Evolutionary conservation across 2,888 invertebrate species (phyloP), one percentile per base, ranked within the genome.

Genomic region (Aromia moschata): DNA sequence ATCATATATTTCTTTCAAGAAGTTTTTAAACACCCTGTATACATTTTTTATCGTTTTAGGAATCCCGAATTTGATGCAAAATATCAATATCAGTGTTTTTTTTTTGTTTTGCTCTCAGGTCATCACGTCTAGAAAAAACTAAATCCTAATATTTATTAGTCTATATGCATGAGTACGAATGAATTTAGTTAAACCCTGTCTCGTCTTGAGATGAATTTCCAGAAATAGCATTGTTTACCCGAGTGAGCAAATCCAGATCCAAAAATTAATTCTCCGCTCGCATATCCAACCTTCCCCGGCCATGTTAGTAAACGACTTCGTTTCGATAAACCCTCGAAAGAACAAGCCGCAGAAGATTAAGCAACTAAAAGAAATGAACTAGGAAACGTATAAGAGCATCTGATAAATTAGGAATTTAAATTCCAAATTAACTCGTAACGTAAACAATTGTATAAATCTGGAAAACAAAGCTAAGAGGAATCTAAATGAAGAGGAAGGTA

Each of bases 401-500:
- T 76, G 79, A 80, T 79, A 77, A 80, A 79, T 78, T 74, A 76
- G 73, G 75, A 79, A 79, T 80, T 79, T 78, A 79, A 79, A 79
- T 79, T 79, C 77, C 74, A 78, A 80, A 80, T 80, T 79, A 80
- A 80, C 79, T 79, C 75, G 78, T 75, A 77, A 78, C 79, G 79
- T 79, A 79, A 80, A 80, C 80, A 80, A 79, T 80, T 79, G 79
- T 77, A 78, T 79, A 79, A 79, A 79, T 79, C 79, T 76, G 71
- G 74, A 71, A 75, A 77, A 78, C 77, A 79, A 78, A 77, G 76
- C 75, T 70, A 71, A 72, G 74, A 74, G 75, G 74, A 74, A 76
- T 74, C 74, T 72, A 75, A 77, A 76, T 77, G 74, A 76, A 72
- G 70, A 73, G 74, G 73, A 72, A 75, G 74, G 74, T 73, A 73